A percentile compares a stretch with the other conserved stretches of the same genome.
Conservation (phyloP, 2,888 invertebrate genomes). For the Stramonita haemastoma region DNA sequence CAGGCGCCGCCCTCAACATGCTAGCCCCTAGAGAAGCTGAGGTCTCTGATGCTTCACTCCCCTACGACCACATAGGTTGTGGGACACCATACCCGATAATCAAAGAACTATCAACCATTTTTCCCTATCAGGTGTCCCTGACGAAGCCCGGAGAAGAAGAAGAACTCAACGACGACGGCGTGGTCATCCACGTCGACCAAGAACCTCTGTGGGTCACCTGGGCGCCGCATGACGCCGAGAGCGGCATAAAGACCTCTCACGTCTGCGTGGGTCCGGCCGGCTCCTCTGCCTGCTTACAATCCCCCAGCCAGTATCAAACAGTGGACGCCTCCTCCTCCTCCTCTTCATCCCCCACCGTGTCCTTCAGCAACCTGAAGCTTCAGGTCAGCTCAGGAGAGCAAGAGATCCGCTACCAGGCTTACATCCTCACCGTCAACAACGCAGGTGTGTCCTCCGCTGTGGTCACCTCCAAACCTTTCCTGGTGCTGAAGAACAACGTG, state of each 20-base stretch:
- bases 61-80: too few species aligned
- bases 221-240: constrained; percentile 29
- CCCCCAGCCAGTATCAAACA: not conserved
- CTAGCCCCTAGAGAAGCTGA: too few species aligned
- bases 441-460: constrained; percentile 46
- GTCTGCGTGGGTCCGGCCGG: constrained; percentile 19
- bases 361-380: not conserved
- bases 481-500: constrained; percentile 49
- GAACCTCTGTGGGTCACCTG: constrained; percentile 39
- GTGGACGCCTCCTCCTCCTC: not conserved
- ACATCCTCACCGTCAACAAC: constrained; percentile 47
- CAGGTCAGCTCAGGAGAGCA: not conserved
- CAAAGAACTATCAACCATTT: too few species aligned
- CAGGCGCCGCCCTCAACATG: too few species aligned
- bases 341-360: not conserved
- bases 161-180: constrained; percentile 19
- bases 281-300: not conserved
- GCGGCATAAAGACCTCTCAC: constrained; percentile 22
- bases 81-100: too few species aligned
- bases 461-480: constrained; percentile 48
- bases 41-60: too few species aligned
- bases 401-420: constrained; percentile 46
- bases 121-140: not conserved
- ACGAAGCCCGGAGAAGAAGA: constrained; percentile 24
- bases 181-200: constrained; percentile 30